Percentiles rank a stretch among this genome's conserved stretches.
Conservation (phyloP, 2,888 invertebrate genomes). For the Platycheirus rosarum region DNA sequence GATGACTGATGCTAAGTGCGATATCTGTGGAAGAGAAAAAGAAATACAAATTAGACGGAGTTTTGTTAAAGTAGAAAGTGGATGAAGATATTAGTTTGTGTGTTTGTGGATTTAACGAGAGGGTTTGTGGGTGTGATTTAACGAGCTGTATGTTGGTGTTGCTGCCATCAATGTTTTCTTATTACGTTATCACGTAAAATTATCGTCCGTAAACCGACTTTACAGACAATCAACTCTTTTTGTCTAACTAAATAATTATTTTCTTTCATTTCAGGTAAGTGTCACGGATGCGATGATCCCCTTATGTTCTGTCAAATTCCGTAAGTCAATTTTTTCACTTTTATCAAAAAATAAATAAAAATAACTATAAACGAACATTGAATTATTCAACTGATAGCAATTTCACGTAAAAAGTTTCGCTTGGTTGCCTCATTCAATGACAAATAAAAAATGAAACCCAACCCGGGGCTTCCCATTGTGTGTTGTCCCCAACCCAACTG, state of each 20-base stretch:
- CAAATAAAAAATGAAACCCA: constrained; percentile 18
- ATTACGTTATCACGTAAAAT: no score
- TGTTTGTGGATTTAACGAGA: no score
- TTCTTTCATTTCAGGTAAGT: constrained; percentile 67
- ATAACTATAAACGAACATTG: not conserved
- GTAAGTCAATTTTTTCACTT: constrained; percentile 28
- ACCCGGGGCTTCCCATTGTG: constrained; percentile 2
- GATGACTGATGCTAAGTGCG: no score
- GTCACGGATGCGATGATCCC: constrained; percentile 32
- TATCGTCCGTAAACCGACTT: no score
- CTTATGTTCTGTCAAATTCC: constrained; percentile 21
- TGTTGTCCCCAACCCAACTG: not conserved
- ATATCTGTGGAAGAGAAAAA: no score
- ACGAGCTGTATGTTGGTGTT: no score
- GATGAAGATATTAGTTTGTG: no score
- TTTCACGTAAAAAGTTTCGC: constrained; percentile 38
- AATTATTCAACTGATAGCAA: not conserved
- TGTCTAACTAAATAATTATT: not conserved
- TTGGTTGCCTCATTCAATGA: constrained; percentile 34
- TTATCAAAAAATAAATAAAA: not conserved
- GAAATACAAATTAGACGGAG: no score
- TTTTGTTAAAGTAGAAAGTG: no score
- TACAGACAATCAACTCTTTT: no score
- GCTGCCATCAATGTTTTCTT: no score
- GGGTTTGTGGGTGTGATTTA: no score